Base-by-base conservation (phyloP, 2,888 invertebrate species). In the Nymphalis polychloros region DNA sequence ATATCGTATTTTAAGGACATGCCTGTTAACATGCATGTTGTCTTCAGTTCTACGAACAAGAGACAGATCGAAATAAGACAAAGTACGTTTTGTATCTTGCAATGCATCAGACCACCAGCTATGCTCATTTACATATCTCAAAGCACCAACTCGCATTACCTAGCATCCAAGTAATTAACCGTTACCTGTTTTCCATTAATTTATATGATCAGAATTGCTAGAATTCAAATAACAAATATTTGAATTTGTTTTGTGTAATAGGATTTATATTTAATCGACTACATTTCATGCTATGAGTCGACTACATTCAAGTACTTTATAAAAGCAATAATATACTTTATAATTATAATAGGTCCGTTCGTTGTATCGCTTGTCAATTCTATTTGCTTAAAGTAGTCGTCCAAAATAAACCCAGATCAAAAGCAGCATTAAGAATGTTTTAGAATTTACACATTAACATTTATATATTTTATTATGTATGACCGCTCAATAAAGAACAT, bases 41-140 rank as follows among this genome's bases (percentile, higher is more conserved):
- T 70, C 71, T 74, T 64, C 64, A 55, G 63, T 64, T 59, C 64
- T 68, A 57, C 65, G 55, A 68, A 71, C 63, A 69, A 62, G 59
- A 64, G 71, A 70, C 73, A 73, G 73, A 78, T 76, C 72, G 73
- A 72, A 76, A 75, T 73, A 75, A 79, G 77, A 77, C 79, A 76
- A 76, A 73, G 75, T 70, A 68, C 71, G 70, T 70, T 65, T 72
- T 76, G 76, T 76, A 75, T 75, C 72, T 70, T 61, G 70, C 68
- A 73, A 69, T 74, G 79, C 81, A 84, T 83, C 71, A 79, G 89
- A 89, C 89, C 88, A 89, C 88, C 88, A 80, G 79, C 80, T 72
- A 76, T 72, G 83, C 73, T 69, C 78, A 87, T 89, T 89, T 84
- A 84, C 88, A 88, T 89, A 85, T 85, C 84, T 75, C 41, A 57